Evolutionary conservation across 2,797 vertebrate genomes (phyloP).

Genomic region (Enteromius fasciolatus): DNA sequence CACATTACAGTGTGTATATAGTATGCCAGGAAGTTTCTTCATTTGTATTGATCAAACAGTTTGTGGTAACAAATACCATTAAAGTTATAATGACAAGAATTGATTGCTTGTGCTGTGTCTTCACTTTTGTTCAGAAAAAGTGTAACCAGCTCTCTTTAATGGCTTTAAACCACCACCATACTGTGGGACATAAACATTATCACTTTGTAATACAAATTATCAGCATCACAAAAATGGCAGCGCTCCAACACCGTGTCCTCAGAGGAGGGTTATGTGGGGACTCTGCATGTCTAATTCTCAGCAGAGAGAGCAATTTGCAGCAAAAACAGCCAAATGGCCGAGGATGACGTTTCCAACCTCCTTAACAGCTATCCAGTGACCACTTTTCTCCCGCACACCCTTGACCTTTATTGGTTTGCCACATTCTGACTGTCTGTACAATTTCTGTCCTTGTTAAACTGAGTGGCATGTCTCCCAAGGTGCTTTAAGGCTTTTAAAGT

Average conservation of each 20-base stretch:
- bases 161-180: conserved; percentile 29
- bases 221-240: background rate
- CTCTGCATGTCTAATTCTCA: conserved; percentile 20
- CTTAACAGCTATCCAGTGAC: conserved; percentile 4
- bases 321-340: conserved; percentile 30
- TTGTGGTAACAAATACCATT: conserved; percentile 30
- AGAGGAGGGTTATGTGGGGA: background rate
- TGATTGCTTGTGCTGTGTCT: conserved; percentile 22
- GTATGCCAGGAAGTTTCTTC: conserved; percentile 14
- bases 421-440: conserved; percentile 36
- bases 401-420: conserved; percentile 51
- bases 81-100: conserved; percentile 26
- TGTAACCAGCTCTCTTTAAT: conserved; percentile 36
- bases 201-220: conserved; percentile 17
- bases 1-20: background rate
- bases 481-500: conserved; percentile 21
- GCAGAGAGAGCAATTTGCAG: conserved; percentile 26
- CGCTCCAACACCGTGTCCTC: background rate
- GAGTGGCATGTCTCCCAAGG: conserved; percentile 9
- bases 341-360: conserved; percentile 36
- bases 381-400: conserved; percentile 30
- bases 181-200: conserved; percentile 38
- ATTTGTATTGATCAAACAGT: conserved; percentile 34
- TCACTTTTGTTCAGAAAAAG: conserved; percentile 29
- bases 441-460: conserved; percentile 44